Evolutionary conservation across 2,888 invertebrate species (phyloP), one percentile per base, ranked within the genome.

Genomic region (Tholera decimalis): DNA sequence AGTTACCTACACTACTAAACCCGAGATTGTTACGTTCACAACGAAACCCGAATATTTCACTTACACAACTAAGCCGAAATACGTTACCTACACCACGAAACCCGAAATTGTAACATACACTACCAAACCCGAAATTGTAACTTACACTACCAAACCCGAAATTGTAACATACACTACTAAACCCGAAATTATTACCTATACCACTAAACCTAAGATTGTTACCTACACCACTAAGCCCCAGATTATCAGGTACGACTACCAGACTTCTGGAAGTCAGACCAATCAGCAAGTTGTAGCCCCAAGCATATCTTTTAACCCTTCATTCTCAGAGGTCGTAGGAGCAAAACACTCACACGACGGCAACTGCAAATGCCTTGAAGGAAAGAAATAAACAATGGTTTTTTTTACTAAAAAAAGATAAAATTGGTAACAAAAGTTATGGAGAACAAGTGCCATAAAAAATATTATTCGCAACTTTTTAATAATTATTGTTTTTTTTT

Each of bases 261-360:
- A 94, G 68, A 93, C 95, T 0, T 93, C 94, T 0, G 95, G 94
- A 0, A 93, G 91, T 39, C 91, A 90, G 0, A 91, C 88, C 0
- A 93, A 92, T 68, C 93, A 93, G 0, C 94, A 93, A 30, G 91
- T 93, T n/a, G 92, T 91, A 0, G 91, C 91, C 0, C 94, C 95
- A 0, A 90, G 88, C 0, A 88, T 90, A 0, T 87, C 91, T 0
- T 91, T 88, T 47, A 93, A 91, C 66, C 93, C 93, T 0, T 87
- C 88, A 0, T 93, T 95, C 41, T 78, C 91, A 0, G 92, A 91
- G 9, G 60, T 92, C 0, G 87, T 92, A 0, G 91, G 91, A 0
- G 53, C 80, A 0, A 83, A 85, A 22, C 95, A 95, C 56, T 84
- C 84, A 2, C 95, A 95, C 59, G 88, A 88, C 8, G 87, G 89